A percentile compares a stretch with the other conserved stretches of the same genome.
Conservation (phyloP, 2,797 vertebrate genomes). For the Oceanodroma leucorhoa region DNA sequence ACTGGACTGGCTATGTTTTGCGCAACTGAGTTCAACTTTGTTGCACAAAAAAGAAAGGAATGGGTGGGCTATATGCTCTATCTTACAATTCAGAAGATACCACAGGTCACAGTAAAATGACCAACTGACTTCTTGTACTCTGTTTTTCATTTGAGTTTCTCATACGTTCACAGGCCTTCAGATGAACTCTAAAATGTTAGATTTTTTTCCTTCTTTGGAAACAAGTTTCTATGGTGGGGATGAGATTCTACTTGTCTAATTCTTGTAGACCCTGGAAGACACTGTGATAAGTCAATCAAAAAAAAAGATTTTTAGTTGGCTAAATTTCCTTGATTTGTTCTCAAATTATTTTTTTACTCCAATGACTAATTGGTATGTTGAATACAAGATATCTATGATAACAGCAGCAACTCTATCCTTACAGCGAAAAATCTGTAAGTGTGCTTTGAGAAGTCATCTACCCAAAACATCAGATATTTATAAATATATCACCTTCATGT, state of each 20-base stretch:
- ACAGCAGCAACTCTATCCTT: background rate
- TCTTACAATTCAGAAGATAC: background rate
- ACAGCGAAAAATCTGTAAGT: background rate
- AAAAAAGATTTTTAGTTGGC: background rate
- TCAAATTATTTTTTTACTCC: background rate
- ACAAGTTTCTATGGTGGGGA: background rate
- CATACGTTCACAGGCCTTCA: background rate
- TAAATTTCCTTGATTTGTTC: background rate
- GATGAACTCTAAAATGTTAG: background rate
- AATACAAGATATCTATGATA: background rate
- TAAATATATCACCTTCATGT: background rate
- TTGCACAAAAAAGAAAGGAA: background rate
- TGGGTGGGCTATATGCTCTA: fast-evolving
- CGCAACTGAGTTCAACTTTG: background rate
- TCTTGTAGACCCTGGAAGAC: fast-evolving
- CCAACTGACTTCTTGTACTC: background rate
- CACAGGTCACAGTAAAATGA: background rate
- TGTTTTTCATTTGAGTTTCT: background rate
- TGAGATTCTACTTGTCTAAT: background rate
- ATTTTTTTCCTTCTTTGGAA: background rate
- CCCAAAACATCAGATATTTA: background rate
- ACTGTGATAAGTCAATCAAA: background rate
- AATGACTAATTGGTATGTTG: background rate
- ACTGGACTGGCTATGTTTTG: background rate
- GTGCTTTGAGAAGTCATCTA: background rate